Conservation (phyloP, 1,140 invertebrate species). For the Bombus confusus region DNA sequence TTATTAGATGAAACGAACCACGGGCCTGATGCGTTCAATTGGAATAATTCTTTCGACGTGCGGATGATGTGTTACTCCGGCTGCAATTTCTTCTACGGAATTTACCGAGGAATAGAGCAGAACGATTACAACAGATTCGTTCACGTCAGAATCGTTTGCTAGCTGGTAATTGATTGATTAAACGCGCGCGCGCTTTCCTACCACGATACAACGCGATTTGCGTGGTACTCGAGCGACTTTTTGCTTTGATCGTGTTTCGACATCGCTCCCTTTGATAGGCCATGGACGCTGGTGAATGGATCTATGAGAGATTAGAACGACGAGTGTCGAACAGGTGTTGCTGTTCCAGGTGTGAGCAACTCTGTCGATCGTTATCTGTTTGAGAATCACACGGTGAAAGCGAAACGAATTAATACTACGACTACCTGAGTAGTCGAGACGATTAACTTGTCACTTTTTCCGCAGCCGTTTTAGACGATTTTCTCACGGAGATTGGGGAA, state of each 20-base stretch:
- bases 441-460: not conserved
- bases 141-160: not conserved
- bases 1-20: conserved; percentile 46
- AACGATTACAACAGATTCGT: conserved; percentile 37
- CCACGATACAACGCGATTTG: not conserved
- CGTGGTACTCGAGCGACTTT: not conserved
- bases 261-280: conserved; percentile 10
- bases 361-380: not conserved
- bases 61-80: conserved; percentile 30
- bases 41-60: conserved; percentile 13
- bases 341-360: not conserved
- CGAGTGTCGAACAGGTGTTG: conserved; percentile 2
- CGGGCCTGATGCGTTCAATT: conserved; percentile 40
- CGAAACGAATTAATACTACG: not conserved
- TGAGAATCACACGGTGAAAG: conserved; percentile 21
- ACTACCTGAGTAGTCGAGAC: not conserved
- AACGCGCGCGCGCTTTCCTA: not conserved
- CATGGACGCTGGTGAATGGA: conserved; percentile 35
- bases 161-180: conserved; percentile 45
- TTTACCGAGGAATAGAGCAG: not conserved
- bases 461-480: not conserved
- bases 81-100: not conserved
- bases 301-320: not conserved
- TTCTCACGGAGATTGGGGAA: not conserved
- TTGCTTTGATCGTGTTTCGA: not conserved